Evolutionary conservation across 2,888 invertebrate species (phyloP).

Genomic region (Conchocele bisecta): DNA sequence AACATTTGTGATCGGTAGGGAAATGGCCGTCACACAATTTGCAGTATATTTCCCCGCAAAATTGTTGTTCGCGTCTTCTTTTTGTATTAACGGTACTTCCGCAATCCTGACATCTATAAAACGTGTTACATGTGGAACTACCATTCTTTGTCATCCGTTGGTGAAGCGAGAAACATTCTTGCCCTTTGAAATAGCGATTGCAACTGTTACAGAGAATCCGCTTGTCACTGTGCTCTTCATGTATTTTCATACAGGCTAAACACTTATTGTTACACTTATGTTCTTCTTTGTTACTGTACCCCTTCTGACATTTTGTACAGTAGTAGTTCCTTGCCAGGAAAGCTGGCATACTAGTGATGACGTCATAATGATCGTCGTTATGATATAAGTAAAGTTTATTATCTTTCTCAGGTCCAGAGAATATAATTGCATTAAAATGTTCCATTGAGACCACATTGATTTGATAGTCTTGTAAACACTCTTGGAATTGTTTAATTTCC

Average conservation of each 20-base stretch:
- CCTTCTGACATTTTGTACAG: not conserved
- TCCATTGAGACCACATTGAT: not conserved
- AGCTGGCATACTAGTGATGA: not conserved
- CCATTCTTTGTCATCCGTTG: not conserved
- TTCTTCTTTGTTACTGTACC: not conserved
- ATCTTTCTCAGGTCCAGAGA: not conserved
- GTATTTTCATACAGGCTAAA: not conserved
- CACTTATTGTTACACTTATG: constrained; percentile 1
- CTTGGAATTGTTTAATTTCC: not conserved
- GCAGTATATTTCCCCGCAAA: not conserved
- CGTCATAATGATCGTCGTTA: constrained; percentile 11
- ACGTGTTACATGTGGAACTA: constrained; percentile 8
- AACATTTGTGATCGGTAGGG: constrained; percentile 3
- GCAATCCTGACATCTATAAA: not conserved
- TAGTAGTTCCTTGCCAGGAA: constrained; percentile 1
- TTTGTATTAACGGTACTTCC: not conserved
- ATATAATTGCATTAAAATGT: constrained; percentile 3
- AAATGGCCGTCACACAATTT: not conserved
- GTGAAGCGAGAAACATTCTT: constrained; percentile 7
- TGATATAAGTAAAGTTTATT: not conserved
- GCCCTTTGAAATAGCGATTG: not conserved
- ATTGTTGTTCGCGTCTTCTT: not conserved
- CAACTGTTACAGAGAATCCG: constrained; percentile 1
- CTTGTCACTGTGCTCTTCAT: not conserved
- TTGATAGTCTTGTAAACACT: not conserved